phyloP scores from a whole-genome alignment of 2,797 vertebrate genomes.

The Spinus olivaceus region DNA sequence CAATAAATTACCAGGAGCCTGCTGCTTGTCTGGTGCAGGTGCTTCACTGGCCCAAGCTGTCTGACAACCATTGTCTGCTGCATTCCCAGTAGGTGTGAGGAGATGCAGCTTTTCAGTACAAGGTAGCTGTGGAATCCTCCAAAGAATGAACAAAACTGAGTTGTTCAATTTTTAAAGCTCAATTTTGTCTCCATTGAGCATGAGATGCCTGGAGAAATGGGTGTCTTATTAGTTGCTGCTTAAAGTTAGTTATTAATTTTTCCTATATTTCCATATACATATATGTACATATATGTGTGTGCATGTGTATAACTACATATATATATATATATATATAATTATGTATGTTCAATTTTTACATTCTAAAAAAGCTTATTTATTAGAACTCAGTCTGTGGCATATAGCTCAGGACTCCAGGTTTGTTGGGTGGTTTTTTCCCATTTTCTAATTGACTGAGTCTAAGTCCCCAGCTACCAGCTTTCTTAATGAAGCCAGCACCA shows the following conservation, averaged over 20 bases:
- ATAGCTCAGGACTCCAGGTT: neutral
- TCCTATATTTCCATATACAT: neutral
- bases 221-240: neutral
- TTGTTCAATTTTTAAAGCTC: neutral
- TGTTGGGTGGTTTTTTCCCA: neutral
- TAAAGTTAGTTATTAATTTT: neutral
- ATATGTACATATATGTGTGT: neutral
- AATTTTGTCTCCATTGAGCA: neutral
- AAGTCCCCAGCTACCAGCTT: neutral
- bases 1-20: neutral
- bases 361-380: neutral
- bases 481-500: neutral
- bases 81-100: neutral
- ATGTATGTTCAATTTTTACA: neutral
- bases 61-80: neutral
- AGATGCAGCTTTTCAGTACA: neutral
- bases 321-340: no score
- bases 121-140: neutral
- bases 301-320: neutral
- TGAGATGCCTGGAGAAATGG: neutral
- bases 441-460: neutral
- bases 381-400: neutral
- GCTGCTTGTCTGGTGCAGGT: neutral
- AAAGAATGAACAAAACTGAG: fast-evolving
- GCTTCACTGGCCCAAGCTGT: fast-evolving